Evolutionary conservation across 2,888 invertebrate species (phyloP).

Genomic region (Xestia xanthographa): DNA sequence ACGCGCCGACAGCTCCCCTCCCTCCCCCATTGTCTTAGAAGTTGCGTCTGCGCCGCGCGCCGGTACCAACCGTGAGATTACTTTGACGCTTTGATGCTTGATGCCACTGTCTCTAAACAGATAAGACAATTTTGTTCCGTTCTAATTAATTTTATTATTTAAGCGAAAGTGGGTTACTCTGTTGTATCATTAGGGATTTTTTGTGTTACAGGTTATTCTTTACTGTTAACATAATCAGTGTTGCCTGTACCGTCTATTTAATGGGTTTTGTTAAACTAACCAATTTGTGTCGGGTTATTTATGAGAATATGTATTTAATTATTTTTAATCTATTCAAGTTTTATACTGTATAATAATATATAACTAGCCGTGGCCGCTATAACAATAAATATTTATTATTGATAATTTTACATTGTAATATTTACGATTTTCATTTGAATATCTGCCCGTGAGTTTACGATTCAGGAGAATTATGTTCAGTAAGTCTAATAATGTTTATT

Average conservation of each 20-base stretch:
- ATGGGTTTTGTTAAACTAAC: conserved; percentile 21
- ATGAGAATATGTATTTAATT: conserved; percentile 8
- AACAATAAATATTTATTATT: conserved; percentile 48
- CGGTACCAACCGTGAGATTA: conserved; percentile 68
- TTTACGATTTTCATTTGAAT: conserved; percentile 34
- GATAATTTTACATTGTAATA: conserved; percentile 30
- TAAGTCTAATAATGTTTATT: conserved; percentile 34
- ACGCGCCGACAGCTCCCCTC: conserved; percentile 64
- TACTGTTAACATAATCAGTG: conserved; percentile 51
- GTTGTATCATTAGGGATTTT: conserved; percentile 59
- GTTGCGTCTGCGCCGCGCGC: conserved; percentile 66
- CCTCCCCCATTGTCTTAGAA: conserved; percentile 67
- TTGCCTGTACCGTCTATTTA: conserved; percentile 22
- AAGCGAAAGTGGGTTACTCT: conserved; percentile 65
- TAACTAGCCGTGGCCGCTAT: conserved; percentile 12
- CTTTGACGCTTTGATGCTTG: conserved; percentile 65
- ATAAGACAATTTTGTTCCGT: conserved; percentile 70
- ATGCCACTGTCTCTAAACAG: conserved; percentile 62
- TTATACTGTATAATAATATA: neutral
- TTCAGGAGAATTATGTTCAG: conserved; percentile 27
- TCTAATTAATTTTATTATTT: conserved; percentile 70
- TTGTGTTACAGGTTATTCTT: conserved; percentile 37
- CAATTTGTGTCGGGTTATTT: conserved; percentile 15
- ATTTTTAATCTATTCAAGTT: conserved; percentile 10
- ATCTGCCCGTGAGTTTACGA: conserved; percentile 17